Evolutionary conservation across 2,888 invertebrate species (phyloP), one percentile per base, ranked within the genome.

Genomic region (Sphaeridia pumilis): DNA sequence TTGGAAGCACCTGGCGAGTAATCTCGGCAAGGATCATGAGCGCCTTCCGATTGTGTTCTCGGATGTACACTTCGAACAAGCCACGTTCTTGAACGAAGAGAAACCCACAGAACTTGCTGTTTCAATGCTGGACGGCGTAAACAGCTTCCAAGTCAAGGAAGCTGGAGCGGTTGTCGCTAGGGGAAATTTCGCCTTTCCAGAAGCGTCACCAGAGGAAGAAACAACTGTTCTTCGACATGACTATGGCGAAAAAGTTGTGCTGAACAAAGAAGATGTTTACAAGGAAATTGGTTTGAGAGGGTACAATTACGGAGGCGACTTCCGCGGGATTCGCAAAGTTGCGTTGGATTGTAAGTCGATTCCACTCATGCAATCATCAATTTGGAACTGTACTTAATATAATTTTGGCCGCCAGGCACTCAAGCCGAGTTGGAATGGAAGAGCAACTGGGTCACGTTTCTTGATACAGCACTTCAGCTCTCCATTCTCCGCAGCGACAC

Each of bases 401-500:
- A n/a, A n/a, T n/a, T n/a, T n/a, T n/a, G n/a, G n/a, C n/a, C n/a
- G n/a, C n/a, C n/a, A 44, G 72, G 72, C 70, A 31, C 64, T 0
- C 54, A 58, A 14, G 74, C 72, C 4, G 61, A 68, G 45, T 65
- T 77, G 48, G 66, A 67, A 49, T 89, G 88, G 87, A 75, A 78
- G 47, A 82, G 81, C 66, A 86, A 87, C 71, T 93, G 90, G 89
- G 81, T 86, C 7, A 78, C 85, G 2, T 87, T 88, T 70, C 78
- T 93, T 73, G 92, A 93, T 72, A 83, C 84, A 34, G 83, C 93
- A 81, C 74, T 93, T 14, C 92, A 93, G 71, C 79, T 86, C 65
- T 78, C 80, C 65, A 80, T 88, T 46, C 69, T 88, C 26, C 78
- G 80, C 24, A 75, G 79, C 52, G 80, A 82, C 60, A 78, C 80